Conservation (phyloP, 2,888 invertebrate species). For the Notocelia uddmanniana region DNA sequence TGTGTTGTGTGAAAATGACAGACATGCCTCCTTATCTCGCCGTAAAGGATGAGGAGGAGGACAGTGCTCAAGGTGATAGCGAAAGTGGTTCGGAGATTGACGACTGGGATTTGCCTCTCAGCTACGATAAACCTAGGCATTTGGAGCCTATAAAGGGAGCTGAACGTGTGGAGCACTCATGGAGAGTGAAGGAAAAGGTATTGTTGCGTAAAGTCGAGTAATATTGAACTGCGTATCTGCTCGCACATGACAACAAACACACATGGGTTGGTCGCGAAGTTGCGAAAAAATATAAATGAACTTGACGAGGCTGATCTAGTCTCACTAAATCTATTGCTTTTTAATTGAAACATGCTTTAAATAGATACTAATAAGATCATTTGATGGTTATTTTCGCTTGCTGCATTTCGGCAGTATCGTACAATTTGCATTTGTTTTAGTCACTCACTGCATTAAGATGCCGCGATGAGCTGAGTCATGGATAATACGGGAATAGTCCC, state of each 20-base stretch:
- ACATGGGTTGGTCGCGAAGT: conserved; percentile 60
- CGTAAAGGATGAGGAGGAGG: conserved; percentile 78
- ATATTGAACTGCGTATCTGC: conserved; percentile 62
- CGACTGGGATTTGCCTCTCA: conserved; percentile 90
- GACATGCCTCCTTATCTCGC: conserved; percentile 84
- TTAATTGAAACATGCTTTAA: not conserved
- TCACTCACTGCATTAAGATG: not conserved
- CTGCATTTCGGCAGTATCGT: not conserved
- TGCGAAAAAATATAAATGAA: conserved; percentile 31
- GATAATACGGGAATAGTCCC: not conserved
- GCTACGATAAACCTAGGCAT: conserved; percentile 89
- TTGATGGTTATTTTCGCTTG: conserved; percentile 12
- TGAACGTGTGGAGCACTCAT: conserved; percentile 92
- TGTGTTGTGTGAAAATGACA: conserved; percentile 79
- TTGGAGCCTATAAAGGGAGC: conserved; percentile 77
- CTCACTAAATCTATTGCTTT: not conserved
- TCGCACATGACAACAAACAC: conserved; percentile 75
- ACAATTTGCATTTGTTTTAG: conserved; percentile 3
- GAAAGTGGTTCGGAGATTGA: conserved; percentile 78
- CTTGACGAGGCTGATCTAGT: not conserved
- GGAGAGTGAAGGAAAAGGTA: conserved; percentile 96
- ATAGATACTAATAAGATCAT: not conserved
- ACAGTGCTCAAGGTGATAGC: conserved; percentile 74
- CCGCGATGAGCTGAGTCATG: not conserved
- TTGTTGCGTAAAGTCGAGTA: conserved; percentile 49